phyloP scores from a whole-genome alignment of 2,888 invertebrate species.

The Dicyrtoma fusca region DNA sequence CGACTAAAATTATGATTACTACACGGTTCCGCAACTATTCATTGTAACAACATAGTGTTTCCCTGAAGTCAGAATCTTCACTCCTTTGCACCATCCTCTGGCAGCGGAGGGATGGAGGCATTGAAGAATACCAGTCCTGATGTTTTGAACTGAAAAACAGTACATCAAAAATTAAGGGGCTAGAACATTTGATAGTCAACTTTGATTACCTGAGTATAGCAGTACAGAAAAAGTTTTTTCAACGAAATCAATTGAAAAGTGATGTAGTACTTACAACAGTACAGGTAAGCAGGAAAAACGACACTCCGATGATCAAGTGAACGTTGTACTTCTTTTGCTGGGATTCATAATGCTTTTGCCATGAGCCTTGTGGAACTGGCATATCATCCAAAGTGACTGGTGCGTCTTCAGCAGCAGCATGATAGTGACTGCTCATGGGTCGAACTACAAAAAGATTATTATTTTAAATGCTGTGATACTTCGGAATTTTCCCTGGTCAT shows the following conservation, averaged over 20 bases:
- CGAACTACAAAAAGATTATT: too few species aligned
- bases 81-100: neutral
- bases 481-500: too few species aligned
- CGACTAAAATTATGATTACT: too few species aligned
- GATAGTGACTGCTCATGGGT: constrained; percentile 27
- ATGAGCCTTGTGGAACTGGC: constrained; percentile 76
- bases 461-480: too few species aligned
- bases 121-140: constrained; percentile 20
- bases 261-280: constrained; percentile 59
- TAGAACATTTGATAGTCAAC: too few species aligned
- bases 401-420: neutral
- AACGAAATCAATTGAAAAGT: too few species aligned
- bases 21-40: too few species aligned
- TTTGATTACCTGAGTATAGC: too few species aligned
- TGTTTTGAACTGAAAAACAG: constrained; percentile 1
- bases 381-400: constrained; percentile 70
- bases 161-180: too few species aligned
- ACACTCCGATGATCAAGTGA: constrained; percentile 67
- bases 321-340: constrained; percentile 72
- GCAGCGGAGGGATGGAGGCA: constrained; percentile 6
- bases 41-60: too few species aligned
- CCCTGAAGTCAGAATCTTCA: too few species aligned
- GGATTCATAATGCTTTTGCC: constrained; percentile 71
- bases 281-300: constrained; percentile 61
- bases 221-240: too few species aligned